Evolutionary conservation across 2,797 vertebrate genomes (phyloP), one percentile per base, ranked within the genome.

Genomic region (Taenioides sp.): DNA sequence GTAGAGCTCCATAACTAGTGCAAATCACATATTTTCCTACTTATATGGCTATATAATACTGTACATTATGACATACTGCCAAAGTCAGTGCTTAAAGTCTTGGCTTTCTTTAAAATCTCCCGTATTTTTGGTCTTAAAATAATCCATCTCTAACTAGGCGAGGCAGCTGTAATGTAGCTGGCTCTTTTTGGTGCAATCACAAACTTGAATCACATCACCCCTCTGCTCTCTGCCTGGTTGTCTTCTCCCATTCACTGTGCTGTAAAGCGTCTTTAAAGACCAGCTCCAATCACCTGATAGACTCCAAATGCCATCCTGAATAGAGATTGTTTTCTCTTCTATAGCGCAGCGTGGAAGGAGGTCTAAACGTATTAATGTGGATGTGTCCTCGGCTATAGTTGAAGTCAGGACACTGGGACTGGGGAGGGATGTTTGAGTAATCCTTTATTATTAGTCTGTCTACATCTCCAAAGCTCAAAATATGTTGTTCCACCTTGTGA

Each of bases 301-400:
- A 4, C 23, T 69, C n/a, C 28, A 67, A 55, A 67, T 55, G 65
- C 27, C 65, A 31, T 37, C 18, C 11, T 67, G 27, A 54, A 67
- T 65, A 25, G 64, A 65, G 43, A 65, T 65, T 65, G 64, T 65
- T 65, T 62, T 65, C 43, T 18, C 22, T 65, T 65, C 63, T 49
- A 23, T 43, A 49, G 63, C 40, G 22, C 40, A 20, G 43, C 14
- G 43, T 47, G 64, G 43, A 49, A 20, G 43, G 49, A 65, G 43
- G 6, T 50, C 43, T 27, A 10, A 65, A 47, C 17, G 43, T 23
- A 50, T 65, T 27, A 50, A 65, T 18, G 37, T 49, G 63, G 40
- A 25, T 49, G 43, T 27, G 43, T 27, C 64, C 64, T 49, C 23
- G 49, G 64, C 43, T 65, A 7, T 22, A 50, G 64, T 50, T 65